Conservation (phyloP, 2,113 vertebrate genomes). For the Aptenodytes forsteri region DNA sequence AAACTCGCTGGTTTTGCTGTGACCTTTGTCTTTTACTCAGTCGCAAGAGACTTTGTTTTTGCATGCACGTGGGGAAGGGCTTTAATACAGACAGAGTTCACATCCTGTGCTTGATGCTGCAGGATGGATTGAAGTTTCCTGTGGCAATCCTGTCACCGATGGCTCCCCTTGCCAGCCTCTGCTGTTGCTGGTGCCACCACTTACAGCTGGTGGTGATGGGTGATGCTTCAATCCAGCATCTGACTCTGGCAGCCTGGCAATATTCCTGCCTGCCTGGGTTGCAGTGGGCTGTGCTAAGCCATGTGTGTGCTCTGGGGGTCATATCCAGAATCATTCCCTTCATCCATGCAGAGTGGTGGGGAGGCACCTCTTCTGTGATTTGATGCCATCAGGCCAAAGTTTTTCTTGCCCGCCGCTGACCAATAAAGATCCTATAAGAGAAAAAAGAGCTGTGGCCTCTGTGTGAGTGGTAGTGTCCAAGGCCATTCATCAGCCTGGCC, state of each 20-base stretch:
- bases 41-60: background rate
- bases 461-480: background rate
- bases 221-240: background rate
- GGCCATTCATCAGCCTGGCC: background rate
- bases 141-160: background rate
- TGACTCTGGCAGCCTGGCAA: background rate
- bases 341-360: background rate
- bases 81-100: background rate
- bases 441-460: background rate
- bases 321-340: background rate
- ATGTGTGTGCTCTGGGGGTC: background rate
- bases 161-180: background rate
- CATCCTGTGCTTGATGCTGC: background rate
- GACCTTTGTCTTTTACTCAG: constrained; percentile 50
- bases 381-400: background rate
- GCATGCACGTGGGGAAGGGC: background rate
- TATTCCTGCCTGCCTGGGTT: background rate
- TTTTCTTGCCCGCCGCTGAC: background rate
- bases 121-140: background rate
- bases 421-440: background rate
- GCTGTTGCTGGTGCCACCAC: background rate
- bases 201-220: background rate
- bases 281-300: background rate
- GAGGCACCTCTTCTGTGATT: background rate
- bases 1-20: constrained; percentile 40